These are phyloP conservation scores for Drosophila grimshawi DNA, from an alignment of 1,140 invertebrate genomes.

Conservation along the genomic window DNA sequence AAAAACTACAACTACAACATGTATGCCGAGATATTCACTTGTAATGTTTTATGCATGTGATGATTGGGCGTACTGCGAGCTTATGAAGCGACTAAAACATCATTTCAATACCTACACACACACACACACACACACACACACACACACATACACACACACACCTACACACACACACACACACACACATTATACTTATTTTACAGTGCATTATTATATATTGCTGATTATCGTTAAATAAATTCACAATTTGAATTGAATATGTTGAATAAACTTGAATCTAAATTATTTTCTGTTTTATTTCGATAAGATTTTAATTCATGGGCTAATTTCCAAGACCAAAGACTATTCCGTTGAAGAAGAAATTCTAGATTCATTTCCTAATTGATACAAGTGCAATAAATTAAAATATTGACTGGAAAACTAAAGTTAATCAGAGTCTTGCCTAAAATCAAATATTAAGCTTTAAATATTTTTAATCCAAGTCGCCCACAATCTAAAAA, in stretches of 20 bases:
- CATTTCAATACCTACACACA: conserved; percentile 30
- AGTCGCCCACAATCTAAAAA: too few species aligned
- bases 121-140: too few species aligned
- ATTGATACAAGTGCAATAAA: too few species aligned
- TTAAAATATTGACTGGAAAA: too few species aligned
- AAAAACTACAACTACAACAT: background rate
- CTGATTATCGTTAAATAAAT: conserved; percentile 81
- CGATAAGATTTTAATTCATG: background rate
- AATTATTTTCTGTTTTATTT: conserved; percentile 18
- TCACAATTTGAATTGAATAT: conserved; percentile 75
- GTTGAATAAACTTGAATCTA: conserved; percentile 60
- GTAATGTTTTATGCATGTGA: conserved; percentile 17
- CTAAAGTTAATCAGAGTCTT: too few species aligned
- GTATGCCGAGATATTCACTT: conserved; percentile 12
- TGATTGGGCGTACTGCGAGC: conserved; percentile 24
- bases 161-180: conserved; percentile 30
- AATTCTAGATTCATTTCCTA: too few species aligned
- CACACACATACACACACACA: conserved; percentile 29
- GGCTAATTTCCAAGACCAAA: too few species aligned
- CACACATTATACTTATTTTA: conserved; percentile 71
- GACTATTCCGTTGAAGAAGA: too few species aligned
- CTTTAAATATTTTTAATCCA: too few species aligned
- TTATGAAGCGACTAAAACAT: conserved; percentile 50
- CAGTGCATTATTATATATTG: conserved; percentile 80
- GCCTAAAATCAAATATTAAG: too few species aligned